Evolutionary conservation across 1,140 invertebrate genomes (phyloP).

Genomic region (Stenopsyche tienmushanensis): DNA sequence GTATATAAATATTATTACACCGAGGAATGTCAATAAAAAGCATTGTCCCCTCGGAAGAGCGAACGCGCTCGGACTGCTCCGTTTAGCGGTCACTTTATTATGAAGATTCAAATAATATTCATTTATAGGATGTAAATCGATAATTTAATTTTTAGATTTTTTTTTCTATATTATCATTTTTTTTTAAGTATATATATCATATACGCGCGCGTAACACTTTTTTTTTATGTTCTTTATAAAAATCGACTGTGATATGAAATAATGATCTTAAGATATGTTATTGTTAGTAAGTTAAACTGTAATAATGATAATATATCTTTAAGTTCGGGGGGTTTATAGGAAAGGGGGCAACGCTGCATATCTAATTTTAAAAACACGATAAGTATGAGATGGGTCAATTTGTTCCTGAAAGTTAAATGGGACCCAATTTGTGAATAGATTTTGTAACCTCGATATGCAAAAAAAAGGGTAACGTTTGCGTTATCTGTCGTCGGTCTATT

Average conservation of each 20-base stretch:
- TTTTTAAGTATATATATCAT: constrained; percentile 1
- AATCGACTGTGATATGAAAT: constrained; percentile 41
- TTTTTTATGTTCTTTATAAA: constrained; percentile 14
- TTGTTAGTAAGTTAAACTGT: constrained; percentile 39
- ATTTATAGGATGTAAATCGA: constrained; percentile 26
- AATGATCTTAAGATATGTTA: constrained; percentile 41
- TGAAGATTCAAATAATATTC: constrained; percentile 19
- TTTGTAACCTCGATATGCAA: constrained; percentile 13
- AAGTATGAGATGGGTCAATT: not conserved
- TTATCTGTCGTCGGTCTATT: constrained; percentile 9
- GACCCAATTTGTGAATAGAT: constrained; percentile 6
- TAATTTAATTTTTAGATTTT: constrained; percentile 28
- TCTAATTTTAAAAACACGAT: not conserved
- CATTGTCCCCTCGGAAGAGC: constrained; percentile 24
- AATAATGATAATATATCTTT: constrained; percentile 33
- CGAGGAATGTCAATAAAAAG: too few species aligned
- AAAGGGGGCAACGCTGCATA: constrained; percentile 15
- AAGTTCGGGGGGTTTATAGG: constrained; percentile 19
- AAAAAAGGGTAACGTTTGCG: not conserved
- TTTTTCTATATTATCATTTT: not conserved
- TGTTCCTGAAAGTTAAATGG: constrained; percentile 10
- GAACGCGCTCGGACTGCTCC: constrained; percentile 11
- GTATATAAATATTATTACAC: too few species aligned
- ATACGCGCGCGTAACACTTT: constrained; percentile 9
- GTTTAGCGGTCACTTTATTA: constrained; percentile 9